Evolutionary conservation across 2,113 vertebrate genomes (phyloP).

Genomic region (Coregonus clupeaformis): DNA sequence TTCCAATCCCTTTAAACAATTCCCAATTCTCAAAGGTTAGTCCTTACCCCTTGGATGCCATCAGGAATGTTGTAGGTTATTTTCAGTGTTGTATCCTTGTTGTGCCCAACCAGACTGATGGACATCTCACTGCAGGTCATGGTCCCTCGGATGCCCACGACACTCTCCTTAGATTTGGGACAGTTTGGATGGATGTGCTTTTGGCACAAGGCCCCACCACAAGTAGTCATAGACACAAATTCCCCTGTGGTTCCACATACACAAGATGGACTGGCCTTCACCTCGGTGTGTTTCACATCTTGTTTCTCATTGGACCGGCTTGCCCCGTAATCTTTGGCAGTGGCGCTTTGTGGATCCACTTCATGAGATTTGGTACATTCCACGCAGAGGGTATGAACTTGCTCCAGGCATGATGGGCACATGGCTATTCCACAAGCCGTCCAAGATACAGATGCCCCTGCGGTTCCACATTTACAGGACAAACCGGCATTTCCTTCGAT

Average conservation of each 20-base stretch:
- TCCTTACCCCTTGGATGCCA: conserved; percentile 67
- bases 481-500: no score
- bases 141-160: not conserved
- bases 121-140: conserved; percentile 42
- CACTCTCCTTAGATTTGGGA: not conserved
- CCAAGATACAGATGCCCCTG: not conserved
- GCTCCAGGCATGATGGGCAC: conserved; percentile 10
- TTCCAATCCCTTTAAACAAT: not conserved
- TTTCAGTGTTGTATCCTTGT: conserved; percentile 35
- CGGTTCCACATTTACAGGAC: not conserved
- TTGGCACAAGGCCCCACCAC: conserved; percentile 13
- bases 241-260: conserved; percentile 34
- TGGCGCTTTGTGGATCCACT: not conserved
- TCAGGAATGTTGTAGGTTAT: conserved; percentile 67
- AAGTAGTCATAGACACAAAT: conserved; percentile 10
- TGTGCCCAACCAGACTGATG: conserved; percentile 56
- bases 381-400: conserved; percentile 11
- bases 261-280: conserved; percentile 7
- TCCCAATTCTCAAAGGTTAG: not conserved
- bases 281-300: not conserved
- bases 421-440: not conserved
- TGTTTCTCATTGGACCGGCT: conserved; percentile 16
- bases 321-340: conserved; percentile 3
- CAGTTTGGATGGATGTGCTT: not conserved
- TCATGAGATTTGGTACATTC: not conserved